Evolutionary conservation across 2,888 invertebrate genomes (phyloP).

Genomic region (Urechis unicinctus): DNA sequence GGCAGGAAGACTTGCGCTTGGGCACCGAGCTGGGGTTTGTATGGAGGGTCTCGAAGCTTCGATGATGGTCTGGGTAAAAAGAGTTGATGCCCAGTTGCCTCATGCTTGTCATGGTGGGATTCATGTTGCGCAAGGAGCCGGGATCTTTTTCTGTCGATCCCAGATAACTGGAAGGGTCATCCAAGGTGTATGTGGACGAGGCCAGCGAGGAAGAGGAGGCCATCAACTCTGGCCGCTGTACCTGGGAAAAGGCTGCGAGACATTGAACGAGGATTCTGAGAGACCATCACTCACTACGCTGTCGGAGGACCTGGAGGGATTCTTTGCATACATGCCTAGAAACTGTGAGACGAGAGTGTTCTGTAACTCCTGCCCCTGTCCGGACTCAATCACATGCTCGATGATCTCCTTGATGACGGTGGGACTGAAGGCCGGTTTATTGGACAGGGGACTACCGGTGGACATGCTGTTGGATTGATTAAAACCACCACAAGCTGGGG

Average conservation of each 20-base stretch:
- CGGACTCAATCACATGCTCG: slow-evolving; percentile 18
- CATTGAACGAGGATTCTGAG: background rate
- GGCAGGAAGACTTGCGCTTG: too few relatives aligned
- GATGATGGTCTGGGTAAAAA: too few relatives aligned
- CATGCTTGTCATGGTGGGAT: too few relatives aligned
- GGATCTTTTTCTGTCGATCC: too few relatives aligned
- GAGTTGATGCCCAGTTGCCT: too few relatives aligned
- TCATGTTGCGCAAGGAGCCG: too few relatives aligned
- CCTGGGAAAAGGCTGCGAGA: background rate
- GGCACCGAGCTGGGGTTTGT: too few relatives aligned
- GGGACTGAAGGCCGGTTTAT: slow-evolving; percentile 21
- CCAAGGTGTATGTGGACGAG: background rate
- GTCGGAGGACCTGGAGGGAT: too few relatives aligned
- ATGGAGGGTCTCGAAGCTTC: too few relatives aligned
- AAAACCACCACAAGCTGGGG: background rate
- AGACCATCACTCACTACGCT: too few relatives aligned
- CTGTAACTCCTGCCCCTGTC: slow-evolving; percentile 8
- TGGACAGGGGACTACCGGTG: background rate
- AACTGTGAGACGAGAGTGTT: slow-evolving; percentile 2
- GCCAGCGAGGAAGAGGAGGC: background rate
- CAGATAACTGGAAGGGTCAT: too few relatives aligned
- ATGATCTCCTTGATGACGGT: slow-evolving; percentile 28
- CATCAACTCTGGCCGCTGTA: background rate
- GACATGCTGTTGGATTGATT: background rate
- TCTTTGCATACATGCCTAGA: too few relatives aligned